Base-by-base conservation (phyloP, 2,888 invertebrate species). In the Callyntrura guangdongensis region DNA sequence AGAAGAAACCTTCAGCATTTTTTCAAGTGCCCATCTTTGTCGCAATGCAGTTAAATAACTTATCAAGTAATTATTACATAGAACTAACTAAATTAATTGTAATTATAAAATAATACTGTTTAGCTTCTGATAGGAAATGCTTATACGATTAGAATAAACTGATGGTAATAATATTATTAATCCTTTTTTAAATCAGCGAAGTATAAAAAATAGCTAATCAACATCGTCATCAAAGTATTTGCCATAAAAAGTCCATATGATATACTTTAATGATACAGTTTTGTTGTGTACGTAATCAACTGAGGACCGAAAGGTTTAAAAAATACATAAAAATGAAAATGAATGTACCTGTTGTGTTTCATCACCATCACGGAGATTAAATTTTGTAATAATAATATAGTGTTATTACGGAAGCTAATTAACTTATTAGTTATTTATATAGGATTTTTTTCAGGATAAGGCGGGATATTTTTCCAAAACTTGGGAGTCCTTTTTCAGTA, bases 1-100 rank as follows among this genome's bases (percentile, higher is more conserved):
- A 53, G 53, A 61, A 0, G 72, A 45, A 72, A 72, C 56, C 17
- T 82, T 69, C 69, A 47, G 53, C 85, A 85, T 69, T 67, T 67
- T 89, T 74, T 61, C 56, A 89, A 84, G 89, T 89, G 89, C 89
- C 89, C 89, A 89, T 89, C 61, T 67, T 84, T 89, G 79, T 89
- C 84, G 89, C 89, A 89, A 89, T 89, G 89, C 89, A 89, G 79
- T 74, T 74, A 83, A 59, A 45, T 72, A 72, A 45, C 11, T 72
- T 27, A 36, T 36, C 36, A 36, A 36, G 36, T 36, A 36, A 36
- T 36, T 36, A 36, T 36, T 36, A 36, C n/a, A n/a, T 36, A 36
- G 3, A 67, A 36, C 14, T 47, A 72, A 27, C 14, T 72, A 72
- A 45, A 8, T 69, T 74, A 74, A 49, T 49, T 36, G 25, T 25